phyloP scores from a whole-genome alignment of 30 jellyfish, hydroid and myxozoan species.

The Aurelia aurita complex sp. Pacific region DNA sequence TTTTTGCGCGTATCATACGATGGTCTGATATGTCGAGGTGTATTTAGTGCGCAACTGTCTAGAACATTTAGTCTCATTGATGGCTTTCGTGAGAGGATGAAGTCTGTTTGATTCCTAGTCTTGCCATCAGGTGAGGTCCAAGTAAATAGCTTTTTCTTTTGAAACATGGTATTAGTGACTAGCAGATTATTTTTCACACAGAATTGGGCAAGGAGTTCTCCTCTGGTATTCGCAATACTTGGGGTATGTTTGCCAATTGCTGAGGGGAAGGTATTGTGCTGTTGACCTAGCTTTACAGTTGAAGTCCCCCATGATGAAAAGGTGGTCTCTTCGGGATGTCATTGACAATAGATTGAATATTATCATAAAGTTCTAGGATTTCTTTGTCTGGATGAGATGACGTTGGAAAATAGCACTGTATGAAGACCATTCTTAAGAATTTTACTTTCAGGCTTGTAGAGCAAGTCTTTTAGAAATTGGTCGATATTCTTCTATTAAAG shows the following conservation, averaged over 20 bases:
- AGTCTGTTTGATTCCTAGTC: slow-evolving; percentile 23
- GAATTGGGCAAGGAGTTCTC: slow-evolving; percentile 32
- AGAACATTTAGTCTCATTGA: slow-evolving; percentile 17
- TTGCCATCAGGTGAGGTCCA: slow-evolving; percentile 66
- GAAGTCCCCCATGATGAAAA: slow-evolving; percentile 16
- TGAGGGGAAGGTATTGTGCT: slow-evolving; percentile 10
- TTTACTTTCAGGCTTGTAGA: neutral
- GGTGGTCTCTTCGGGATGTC: slow-evolving; percentile 17
- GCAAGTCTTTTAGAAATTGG: slow-evolving; percentile 35
- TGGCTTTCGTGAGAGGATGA: slow-evolving; percentile 31
- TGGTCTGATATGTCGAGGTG: slow-evolving; percentile 8
- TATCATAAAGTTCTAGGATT: neutral
- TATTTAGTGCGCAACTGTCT: slow-evolving; percentile 8
- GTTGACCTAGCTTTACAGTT: slow-evolving; percentile 13
- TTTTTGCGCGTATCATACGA: slow-evolving; percentile 6
- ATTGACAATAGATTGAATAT: neutral
- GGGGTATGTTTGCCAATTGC: slow-evolving; percentile 31
- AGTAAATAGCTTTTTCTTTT: slow-evolving; percentile 16
- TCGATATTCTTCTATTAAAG: neutral
- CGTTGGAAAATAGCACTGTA: slow-evolving; percentile 43
- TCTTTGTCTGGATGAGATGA: slow-evolving; percentile 39
- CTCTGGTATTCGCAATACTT: slow-evolving; percentile 15
- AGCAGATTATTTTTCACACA: slow-evolving; percentile 30
- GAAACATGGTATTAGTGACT: slow-evolving; percentile 17
- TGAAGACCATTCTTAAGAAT: slow-evolving; percentile 8